Conservation (phyloP, 2,888 invertebrate species). For the Cephonodes hylas region DNA sequence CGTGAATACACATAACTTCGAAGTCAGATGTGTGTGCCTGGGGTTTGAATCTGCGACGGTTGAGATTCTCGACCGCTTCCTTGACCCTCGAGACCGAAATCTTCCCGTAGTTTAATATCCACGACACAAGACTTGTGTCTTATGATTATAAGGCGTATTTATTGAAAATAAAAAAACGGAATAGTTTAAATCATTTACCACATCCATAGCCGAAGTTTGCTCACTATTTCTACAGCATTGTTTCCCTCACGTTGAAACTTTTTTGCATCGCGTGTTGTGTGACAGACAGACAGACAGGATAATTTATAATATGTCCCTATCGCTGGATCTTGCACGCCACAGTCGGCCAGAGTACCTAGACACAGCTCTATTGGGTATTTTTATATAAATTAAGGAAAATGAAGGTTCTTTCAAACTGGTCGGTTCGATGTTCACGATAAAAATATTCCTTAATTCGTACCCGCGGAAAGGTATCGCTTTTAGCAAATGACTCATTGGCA, state of each 20-base stretch:
- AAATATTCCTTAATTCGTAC: neutral
- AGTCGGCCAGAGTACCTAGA: slow-evolving; percentile 32
- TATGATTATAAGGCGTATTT: neutral
- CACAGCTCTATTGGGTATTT: neutral
- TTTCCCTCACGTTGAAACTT: slow-evolving; percentile 42
- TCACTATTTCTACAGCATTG: slow-evolving; percentile 17
- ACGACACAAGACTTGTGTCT: neutral
- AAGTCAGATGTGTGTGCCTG: no score
- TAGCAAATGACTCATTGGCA: slow-evolving; percentile 21
- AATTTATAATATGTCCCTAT: slow-evolving; percentile 80
- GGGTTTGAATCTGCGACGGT: no score
- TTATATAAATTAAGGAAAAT: neutral
- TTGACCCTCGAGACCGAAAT: no score
- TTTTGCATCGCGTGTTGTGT: slow-evolving; percentile 76
- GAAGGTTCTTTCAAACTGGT: neutral
- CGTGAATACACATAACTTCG: no score
- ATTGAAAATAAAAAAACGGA: neutral
- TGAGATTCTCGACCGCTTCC: no score
- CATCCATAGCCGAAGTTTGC: slow-evolving; percentile 24
- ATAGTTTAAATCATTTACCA: slow-evolving; percentile 19
- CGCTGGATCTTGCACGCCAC: slow-evolving; percentile 51
- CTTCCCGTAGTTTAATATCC: neutral
- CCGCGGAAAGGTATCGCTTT: neutral
- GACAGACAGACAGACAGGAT: slow-evolving; percentile 77
- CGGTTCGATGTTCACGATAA: neutral